Conservation (phyloP, 2,113 vertebrate species). For the Pedionomus torquatus region DNA sequence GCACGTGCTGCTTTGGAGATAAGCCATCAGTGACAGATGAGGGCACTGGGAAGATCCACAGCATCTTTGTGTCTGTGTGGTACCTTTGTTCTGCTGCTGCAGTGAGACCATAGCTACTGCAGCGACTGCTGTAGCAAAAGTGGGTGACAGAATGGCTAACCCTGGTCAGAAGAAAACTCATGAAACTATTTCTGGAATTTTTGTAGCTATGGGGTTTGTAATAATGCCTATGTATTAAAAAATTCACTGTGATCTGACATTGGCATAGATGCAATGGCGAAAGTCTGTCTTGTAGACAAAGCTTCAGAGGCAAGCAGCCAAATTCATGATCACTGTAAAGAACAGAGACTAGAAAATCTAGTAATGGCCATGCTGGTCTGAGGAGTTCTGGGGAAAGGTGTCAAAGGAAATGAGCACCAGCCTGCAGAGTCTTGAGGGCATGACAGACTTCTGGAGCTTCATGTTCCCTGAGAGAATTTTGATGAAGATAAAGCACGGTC, state of each 20-base stretch:
- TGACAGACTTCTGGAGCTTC: neutral
- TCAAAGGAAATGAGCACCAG: neutral
- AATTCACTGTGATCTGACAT: neutral
- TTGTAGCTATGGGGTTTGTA: neutral
- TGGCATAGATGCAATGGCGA: neutral
- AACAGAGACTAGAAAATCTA: neutral
- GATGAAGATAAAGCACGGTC: neutral
- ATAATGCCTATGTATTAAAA: neutral
- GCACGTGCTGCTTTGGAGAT: conserved; percentile 31
- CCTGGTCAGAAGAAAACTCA: neutral
- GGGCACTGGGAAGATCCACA: neutral
- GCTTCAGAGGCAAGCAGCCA: neutral
- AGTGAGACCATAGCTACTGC: neutral
- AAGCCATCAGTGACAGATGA: conserved; percentile 40
- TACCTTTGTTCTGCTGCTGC: conserved; percentile 18
- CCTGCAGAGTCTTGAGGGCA: neutral
- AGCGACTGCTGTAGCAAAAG: neutral
- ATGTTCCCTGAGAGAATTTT: neutral
- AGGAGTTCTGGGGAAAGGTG: neutral
- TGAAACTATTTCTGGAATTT: neutral
- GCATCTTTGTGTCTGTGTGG: neutral
- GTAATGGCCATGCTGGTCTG: neutral
- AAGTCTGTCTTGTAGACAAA: neutral
- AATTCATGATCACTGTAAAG: neutral
- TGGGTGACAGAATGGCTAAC: neutral